Conservation (phyloP, 2,113 vertebrate species). For the Albula goreensis region DNA sequence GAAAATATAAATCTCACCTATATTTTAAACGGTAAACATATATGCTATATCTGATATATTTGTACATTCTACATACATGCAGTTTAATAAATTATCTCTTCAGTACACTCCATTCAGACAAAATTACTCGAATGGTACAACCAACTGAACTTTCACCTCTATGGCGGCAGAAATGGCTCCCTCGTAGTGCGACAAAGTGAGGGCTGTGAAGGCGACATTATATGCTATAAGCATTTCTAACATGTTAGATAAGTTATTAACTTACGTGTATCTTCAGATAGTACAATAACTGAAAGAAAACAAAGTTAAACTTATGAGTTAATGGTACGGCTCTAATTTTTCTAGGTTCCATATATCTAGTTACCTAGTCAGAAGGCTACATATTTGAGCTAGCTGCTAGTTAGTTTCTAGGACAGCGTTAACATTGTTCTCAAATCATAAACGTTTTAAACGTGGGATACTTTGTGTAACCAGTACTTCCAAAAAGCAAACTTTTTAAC, state of each 20-base stretch:
- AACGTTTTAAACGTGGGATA: too few species aligned
- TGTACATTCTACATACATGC: not conserved
- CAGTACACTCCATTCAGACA: not conserved
- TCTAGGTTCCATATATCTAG: not conserved
- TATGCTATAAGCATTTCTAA: conserved; percentile 23
- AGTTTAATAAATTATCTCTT: not conserved
- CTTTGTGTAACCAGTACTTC: too few species aligned
- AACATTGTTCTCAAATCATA: too few species aligned
- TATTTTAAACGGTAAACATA: not conserved
- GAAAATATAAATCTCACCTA: not conserved
- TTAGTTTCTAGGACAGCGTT: too few species aligned
- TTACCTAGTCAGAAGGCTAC: not conserved
- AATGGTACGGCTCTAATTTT: conserved; percentile 12
- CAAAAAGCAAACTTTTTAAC: too few species aligned
- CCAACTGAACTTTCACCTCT: conserved; percentile 45
- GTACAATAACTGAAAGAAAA: conserved; percentile 7
- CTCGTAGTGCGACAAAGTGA: conserved; percentile 25
- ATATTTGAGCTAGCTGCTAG: too few species aligned
- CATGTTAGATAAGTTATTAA: conserved; percentile 35
- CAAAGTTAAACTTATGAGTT: conserved; percentile 7
- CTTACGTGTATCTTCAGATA: not conserved
- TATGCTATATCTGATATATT: not conserved
- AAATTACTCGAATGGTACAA: conserved; percentile 39
- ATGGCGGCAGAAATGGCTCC: conserved; percentile 52
- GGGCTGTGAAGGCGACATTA: not conserved